Evolutionary conservation across 2,113 vertebrate genomes (phyloP).

Genomic region (Oncorhynchus masou): DNA sequence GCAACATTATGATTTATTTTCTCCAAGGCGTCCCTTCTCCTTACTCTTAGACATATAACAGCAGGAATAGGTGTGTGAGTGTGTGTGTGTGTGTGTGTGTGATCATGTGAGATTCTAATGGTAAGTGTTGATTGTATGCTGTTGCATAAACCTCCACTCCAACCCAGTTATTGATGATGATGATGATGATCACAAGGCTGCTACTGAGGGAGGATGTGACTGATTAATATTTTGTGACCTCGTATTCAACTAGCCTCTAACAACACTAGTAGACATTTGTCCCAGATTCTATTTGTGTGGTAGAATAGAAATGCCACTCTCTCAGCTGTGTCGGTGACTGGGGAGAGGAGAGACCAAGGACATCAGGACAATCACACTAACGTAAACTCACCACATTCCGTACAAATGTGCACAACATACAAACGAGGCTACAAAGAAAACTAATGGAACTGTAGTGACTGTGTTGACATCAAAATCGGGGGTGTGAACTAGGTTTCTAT

Average conservation of each 20-base stretch:
- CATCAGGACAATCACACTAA: too few relatives aligned
- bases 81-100: too few relatives aligned
- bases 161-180: not conserved
- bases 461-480: too few relatives aligned
- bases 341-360: not conserved
- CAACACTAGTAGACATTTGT: not conserved
- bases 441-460: too few relatives aligned
- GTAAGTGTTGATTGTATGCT: conserved; percentile 11
- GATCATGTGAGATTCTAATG: not conserved
- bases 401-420: too few relatives aligned
- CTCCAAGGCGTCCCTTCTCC: conserved; percentile 14
- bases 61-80: not conserved
- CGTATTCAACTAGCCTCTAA: not conserved
- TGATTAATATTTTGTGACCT: not conserved
- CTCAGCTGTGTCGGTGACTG: not conserved
- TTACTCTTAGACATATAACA: conserved; percentile 30
- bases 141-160: conserved; percentile 24
- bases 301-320: not conserved
- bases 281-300: not conserved
- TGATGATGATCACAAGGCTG: conserved; percentile 12
- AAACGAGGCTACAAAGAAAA: too few relatives aligned
- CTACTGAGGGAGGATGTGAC: not conserved
- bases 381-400: too few relatives aligned
- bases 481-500: too few relatives aligned
- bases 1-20: conserved; percentile 30